Evolutionary conservation across 2,113 vertebrate species (phyloP).

Genomic region (Oncorhynchus nerka): DNA sequence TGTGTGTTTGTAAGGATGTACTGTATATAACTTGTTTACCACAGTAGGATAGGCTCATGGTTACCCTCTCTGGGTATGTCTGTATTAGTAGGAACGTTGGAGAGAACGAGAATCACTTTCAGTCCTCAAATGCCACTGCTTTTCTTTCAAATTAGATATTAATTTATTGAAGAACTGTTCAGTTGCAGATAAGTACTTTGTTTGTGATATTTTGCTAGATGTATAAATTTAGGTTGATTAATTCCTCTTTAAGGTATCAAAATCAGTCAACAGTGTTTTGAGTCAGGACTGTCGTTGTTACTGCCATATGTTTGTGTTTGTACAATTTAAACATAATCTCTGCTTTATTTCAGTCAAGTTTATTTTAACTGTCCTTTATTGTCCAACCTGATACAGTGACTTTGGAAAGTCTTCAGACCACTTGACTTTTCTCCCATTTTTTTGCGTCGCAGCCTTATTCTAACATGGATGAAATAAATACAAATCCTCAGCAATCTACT

Average conservation of each 20-base stretch:
- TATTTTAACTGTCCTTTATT: neutral
- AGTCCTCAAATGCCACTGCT: neutral
- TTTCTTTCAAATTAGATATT: neutral
- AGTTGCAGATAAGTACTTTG: neutral
- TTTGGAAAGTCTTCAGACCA: no score
- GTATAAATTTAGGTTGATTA: no score
- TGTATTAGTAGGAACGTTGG: neutral
- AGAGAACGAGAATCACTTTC: neutral
- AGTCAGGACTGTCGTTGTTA: neutral
- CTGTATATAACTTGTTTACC: neutral
- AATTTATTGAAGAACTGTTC: neutral
- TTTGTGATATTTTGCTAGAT: no score
- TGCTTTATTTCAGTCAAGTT: neutral
- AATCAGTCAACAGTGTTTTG: neutral
- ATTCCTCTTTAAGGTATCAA: no score
- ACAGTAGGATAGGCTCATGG: neutral
- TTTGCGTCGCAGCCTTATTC: no score
- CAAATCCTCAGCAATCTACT: no score
- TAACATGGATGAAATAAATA: no score
- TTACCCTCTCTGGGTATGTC: neutral
- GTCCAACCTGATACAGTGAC: neutral
- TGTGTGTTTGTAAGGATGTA: slow-evolving; percentile 8
- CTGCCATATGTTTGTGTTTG: neutral
- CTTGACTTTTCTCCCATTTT: no score
- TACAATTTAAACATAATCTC: neutral